A percentile compares a stretch with the other conserved stretches of the same genome.
These are phyloP conservation scores for Litoditis marina DNA, from an alignment of 2,888 invertebrate species.

Conservation along the genomic window DNA sequence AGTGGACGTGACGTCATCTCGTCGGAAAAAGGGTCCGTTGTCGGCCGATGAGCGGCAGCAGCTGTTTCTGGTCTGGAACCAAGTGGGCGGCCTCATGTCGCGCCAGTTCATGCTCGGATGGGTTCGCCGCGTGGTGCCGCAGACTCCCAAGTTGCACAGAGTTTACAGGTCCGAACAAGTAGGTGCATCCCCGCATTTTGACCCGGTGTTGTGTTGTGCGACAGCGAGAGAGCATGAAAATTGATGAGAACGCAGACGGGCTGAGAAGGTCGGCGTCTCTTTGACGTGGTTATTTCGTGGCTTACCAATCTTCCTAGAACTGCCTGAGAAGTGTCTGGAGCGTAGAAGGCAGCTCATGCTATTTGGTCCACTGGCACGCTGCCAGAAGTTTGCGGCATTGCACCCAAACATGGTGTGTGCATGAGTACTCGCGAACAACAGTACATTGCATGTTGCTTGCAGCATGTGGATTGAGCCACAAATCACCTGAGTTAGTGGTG, in stretches of 20 bases:
- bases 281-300: too few relatives aligned
- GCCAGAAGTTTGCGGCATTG: too few relatives aligned
- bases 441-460: too few relatives aligned
- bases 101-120: constrained; percentile 17
- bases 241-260: too few relatives aligned
- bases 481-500: too few relatives aligned
- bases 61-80: constrained; percentile 8
- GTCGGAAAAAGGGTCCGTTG: constrained; percentile 10
- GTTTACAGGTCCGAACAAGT: constrained; percentile 18
- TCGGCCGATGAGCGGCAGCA: background rate
- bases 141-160: constrained; percentile 10
- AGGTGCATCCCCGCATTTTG: background rate
- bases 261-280: too few relatives aligned
- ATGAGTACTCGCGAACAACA: too few relatives aligned
- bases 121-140: constrained; percentile 17
- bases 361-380: background rate
- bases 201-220: too few relatives aligned
- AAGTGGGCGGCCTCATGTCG: constrained; percentile 4
- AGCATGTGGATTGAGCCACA: too few relatives aligned
- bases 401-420: too few relatives aligned
- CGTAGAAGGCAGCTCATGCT: background rate
- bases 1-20: constrained; percentile 11
- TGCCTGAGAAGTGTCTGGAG: background rate
- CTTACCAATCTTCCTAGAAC: too few relatives aligned
- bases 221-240: too few relatives aligned